Evolutionary conservation across 2,113 vertebrate species (phyloP).

Genomic region (Oryzias woworae): DNA sequence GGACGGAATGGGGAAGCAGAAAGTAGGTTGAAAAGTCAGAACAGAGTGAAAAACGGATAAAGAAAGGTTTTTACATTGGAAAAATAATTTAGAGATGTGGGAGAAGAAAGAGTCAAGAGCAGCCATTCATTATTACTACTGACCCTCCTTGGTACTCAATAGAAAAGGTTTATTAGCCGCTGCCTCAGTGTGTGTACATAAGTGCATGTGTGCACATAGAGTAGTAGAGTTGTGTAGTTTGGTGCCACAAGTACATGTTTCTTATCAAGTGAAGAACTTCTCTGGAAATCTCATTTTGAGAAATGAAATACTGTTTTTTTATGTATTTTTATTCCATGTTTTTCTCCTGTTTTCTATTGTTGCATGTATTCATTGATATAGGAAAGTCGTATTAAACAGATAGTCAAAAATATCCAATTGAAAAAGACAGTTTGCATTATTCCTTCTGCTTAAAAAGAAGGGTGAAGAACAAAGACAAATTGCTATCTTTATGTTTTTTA

Average conservation of each 20-base stretch:
- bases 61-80: slow-evolving; percentile 48
- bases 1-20: background rate
- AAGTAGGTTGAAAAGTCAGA: background rate
- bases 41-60: background rate
- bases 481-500: too few relatives aligned
- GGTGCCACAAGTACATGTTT: slow-evolving; percentile 12
- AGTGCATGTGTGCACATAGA: slow-evolving; percentile 3
- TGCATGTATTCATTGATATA: too few relatives aligned
- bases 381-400: too few relatives aligned
- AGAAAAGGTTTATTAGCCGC: slow-evolving; percentile 65
- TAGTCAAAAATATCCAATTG: too few relatives aligned
- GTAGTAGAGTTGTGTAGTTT: background rate
- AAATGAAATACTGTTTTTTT: background rate
- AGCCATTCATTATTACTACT: slow-evolving; percentile 70
- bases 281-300: slow-evolving; percentile 21
- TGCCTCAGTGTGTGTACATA: slow-evolving; percentile 25
- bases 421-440: too few relatives aligned
- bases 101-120: slow-evolving; percentile 59
- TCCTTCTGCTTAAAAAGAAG: too few relatives aligned
- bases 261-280: slow-evolving; percentile 19
- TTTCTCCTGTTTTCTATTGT: too few relatives aligned
- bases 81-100: slow-evolving; percentile 57
- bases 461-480: too few relatives aligned
- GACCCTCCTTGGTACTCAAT: slow-evolving; percentile 71
- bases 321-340: too few relatives aligned